Percentiles rank a stretch among this genome's conserved stretches.
Evolutionary conservation across 2,113 vertebrate genomes (phyloP).

Genomic region (Vombatus ursinus): DNA sequence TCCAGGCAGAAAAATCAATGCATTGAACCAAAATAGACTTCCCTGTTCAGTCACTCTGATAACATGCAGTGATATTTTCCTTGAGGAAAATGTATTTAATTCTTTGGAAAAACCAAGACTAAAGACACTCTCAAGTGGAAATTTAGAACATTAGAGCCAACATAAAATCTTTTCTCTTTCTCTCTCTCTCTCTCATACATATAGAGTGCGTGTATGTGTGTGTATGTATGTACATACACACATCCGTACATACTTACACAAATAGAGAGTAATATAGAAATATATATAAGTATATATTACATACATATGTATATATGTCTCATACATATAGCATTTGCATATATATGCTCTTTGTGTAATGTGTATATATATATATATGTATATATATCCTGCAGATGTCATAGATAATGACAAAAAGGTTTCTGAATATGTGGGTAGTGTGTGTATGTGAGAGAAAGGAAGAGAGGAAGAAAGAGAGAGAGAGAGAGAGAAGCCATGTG

Average conservation of each 20-base stretch:
- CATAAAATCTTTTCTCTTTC: not conserved
- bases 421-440: not conserved
- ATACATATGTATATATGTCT: not conserved
- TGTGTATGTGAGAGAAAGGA: not conserved
- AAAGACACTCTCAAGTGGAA: not conserved
- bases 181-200: too few relatives aligned
- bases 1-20: constrained; percentile 52
- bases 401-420: not conserved
- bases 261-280: not conserved
- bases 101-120: constrained; percentile 17
- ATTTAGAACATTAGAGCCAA: not conserved
- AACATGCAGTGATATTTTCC: not conserved
- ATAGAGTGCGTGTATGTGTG: not conserved
- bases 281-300: not conserved
- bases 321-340: too few relatives aligned
- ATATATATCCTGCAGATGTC: not conserved
- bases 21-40: constrained; percentile 58
- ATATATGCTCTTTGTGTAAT: not conserved
- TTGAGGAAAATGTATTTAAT: constrained; percentile 1
- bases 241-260: too few relatives aligned
- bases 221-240: not conserved
- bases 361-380: too few relatives aligned
- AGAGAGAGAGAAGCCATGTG: not conserved
- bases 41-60: constrained; percentile 41
- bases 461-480: not conserved